phyloP scores from a whole-genome alignment of 2,888 invertebrate genomes.

The Trissonchulus latispiculum region DNA sequence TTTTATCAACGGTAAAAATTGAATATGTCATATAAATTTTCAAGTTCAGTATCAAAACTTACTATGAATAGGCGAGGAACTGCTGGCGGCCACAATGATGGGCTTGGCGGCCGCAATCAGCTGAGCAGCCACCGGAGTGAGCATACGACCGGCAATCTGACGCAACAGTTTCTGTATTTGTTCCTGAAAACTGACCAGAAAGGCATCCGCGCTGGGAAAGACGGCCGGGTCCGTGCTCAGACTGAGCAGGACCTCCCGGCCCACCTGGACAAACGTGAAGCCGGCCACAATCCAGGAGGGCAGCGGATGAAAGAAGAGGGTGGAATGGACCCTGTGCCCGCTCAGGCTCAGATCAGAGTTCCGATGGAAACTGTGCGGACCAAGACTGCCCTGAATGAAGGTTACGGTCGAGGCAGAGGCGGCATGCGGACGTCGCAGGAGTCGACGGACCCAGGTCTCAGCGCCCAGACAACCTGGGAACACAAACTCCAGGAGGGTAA shows the following conservation, averaged over 20 bases:
- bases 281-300: constrained; percentile 7
- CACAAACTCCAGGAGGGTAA: neutral
- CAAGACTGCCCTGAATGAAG: constrained; percentile 9
- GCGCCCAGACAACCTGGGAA: neutral
- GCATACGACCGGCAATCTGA: constrained; percentile 26
- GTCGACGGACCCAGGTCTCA: neutral
- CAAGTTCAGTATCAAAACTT: too few species aligned
- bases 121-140: constrained; percentile 23
- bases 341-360: constrained; percentile 13
- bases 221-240: constrained; percentile 24
- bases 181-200: constrained; percentile 25
- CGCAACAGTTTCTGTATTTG: constrained; percentile 26
- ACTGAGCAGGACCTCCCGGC: constrained; percentile 24
- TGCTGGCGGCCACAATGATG: constrained; percentile 15
- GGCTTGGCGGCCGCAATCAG: constrained; percentile 15
- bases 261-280: constrained; percentile 21
- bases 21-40: too few species aligned
- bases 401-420: neutral
- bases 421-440: neutral
- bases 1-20: too few species aligned
- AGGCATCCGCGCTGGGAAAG: constrained; percentile 25
- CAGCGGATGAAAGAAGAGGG: constrained; percentile 15
- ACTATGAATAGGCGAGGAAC: constrained; percentile 7
- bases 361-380: constrained; percentile 1
- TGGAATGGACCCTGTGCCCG: constrained; percentile 12